Conservation (phyloP, 1,140 invertebrate genomes). For the Leguminivora glycinivorella region DNA sequence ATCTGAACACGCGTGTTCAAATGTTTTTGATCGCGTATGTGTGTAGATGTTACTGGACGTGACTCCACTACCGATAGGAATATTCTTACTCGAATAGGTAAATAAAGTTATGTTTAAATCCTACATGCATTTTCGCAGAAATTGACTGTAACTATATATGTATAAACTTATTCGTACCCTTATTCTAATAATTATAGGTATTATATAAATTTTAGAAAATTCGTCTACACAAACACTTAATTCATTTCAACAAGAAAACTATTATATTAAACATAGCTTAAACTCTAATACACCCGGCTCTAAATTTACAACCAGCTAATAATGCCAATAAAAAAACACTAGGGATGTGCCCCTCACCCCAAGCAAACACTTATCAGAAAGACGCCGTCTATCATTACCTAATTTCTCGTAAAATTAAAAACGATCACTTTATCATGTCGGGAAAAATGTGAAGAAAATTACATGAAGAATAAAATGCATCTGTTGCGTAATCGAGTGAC, state of each 20-base stretch:
- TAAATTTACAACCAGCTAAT: conserved; percentile 20
- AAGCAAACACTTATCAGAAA: conserved; percentile 21
- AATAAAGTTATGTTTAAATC: too few relatives aligned
- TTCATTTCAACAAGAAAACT: conserved; percentile 7
- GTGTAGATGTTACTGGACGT: too few relatives aligned
- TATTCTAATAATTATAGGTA: too few relatives aligned
- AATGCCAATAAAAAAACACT: neutral
- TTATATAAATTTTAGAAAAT: too few relatives aligned
- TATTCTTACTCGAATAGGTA: too few relatives aligned
- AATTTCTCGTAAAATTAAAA: conserved; percentile 73
- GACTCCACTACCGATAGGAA: too few relatives aligned
- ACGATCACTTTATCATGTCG: conserved; percentile 49
- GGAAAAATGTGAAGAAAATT: conserved; percentile 58
- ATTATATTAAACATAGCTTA: conserved; percentile 4
- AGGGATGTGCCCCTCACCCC: neutral
- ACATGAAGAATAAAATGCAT: conserved; percentile 73
- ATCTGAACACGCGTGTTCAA: too few relatives aligned
- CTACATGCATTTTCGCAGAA: too few relatives aligned
- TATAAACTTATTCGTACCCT: too few relatives aligned
- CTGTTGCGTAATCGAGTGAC: conserved; percentile 61
- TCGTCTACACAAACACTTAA: neutral
- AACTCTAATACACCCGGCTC: conserved; percentile 1
- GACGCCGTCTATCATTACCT: conserved; percentile 34
- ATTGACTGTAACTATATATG: too few relatives aligned
- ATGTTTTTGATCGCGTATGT: too few relatives aligned